Conservation (phyloP, 2,888 invertebrate genomes). For the Ditula angustiorana region DNA sequence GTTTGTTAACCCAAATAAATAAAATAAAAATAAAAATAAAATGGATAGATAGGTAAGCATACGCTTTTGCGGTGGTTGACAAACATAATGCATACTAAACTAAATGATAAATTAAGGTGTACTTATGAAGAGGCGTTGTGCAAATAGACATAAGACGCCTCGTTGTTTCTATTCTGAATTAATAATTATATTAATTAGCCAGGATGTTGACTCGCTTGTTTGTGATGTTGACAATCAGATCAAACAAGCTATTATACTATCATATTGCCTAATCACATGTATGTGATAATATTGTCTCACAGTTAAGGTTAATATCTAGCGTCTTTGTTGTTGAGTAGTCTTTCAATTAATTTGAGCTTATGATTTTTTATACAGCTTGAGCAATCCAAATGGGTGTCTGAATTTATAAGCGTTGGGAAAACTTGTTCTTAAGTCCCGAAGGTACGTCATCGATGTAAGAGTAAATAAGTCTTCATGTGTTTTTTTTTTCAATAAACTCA, state of each 20-base stretch:
- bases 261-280: conserved; percentile 62
- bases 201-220: conserved; percentile 74
- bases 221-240: conserved; percentile 75
- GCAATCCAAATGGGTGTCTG: background rate
- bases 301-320: conserved; percentile 2
- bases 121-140: conserved; percentile 30
- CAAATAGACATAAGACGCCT: conserved; percentile 72
- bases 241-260: conserved; percentile 71
- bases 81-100: background rate
- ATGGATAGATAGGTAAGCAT: background rate
- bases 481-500: too few species aligned
- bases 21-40: too few species aligned
- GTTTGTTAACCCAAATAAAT: too few species aligned
- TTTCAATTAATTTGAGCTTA: background rate
- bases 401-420: too few species aligned
- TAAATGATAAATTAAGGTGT: conserved; percentile 10
- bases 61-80: conserved; percentile 1
- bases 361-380: too few species aligned
- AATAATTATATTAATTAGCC: conserved; percentile 81
- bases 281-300: conserved; percentile 37
- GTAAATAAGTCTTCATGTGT: too few species aligned
- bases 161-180: conserved; percentile 73
- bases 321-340: conserved; percentile 23
- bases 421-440: too few species aligned
- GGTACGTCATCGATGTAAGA: too few species aligned